Conservation (phyloP, 2,797 vertebrate species). For the Chaunax sp. region DNA sequence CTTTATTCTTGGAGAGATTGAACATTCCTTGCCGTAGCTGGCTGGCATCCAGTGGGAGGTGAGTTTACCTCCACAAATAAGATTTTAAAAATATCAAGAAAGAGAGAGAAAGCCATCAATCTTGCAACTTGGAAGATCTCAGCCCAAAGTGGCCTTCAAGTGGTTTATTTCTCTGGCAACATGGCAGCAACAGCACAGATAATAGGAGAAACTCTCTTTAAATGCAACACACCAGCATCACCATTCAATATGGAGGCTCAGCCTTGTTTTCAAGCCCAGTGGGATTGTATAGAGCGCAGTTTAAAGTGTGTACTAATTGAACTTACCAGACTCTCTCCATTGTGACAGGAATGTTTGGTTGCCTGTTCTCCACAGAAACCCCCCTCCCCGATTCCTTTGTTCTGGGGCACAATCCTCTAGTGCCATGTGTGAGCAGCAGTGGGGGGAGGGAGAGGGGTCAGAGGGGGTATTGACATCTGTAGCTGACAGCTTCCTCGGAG, state of each 20-base stretch:
- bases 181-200: slow-evolving; percentile 61
- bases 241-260: neutral
- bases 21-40: slow-evolving; percentile 7
- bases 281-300: slow-evolving; percentile 40
- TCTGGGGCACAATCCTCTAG: slow-evolving; percentile 74
- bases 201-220: slow-evolving; percentile 69
- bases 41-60: too few species aligned
- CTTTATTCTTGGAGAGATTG: neutral
- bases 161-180: slow-evolving; percentile 53
- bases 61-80: slow-evolving; percentile 9
- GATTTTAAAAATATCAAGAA: too few species aligned
- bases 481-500: slow-evolving; percentile 78
- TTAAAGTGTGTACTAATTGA: slow-evolving; percentile 76
- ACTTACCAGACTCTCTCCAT: slow-evolving; percentile 71
- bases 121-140: slow-evolving; percentile 28
- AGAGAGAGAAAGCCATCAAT: slow-evolving; percentile 21
- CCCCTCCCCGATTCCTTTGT: slow-evolving; percentile 75
- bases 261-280: slow-evolving; percentile 58
- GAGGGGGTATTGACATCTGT: slow-evolving; percentile 80
- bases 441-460: slow-evolving; percentile 73
- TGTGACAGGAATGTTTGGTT: slow-evolving; percentile 83
- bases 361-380: slow-evolving; percentile 63
- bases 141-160: slow-evolving; percentile 29
- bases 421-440: slow-evolving; percentile 65
- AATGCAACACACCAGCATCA: slow-evolving; percentile 28